Evolutionary conservation across 2,113 vertebrate genomes (phyloP).

Genomic region (Salvator merianae): DNA sequence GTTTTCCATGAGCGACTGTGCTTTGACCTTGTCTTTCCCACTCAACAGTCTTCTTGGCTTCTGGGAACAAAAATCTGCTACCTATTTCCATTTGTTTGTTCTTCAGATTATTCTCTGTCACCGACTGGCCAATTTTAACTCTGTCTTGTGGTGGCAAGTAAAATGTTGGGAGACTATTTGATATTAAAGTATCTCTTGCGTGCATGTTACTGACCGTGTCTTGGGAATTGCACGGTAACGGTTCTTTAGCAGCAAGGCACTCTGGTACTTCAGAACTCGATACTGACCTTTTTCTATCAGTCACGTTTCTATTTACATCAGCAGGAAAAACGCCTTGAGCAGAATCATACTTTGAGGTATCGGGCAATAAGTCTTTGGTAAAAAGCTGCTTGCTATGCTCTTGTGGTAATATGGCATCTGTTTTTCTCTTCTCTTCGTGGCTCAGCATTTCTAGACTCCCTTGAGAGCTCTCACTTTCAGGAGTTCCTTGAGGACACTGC

Average conservation of each 20-base stretch:
- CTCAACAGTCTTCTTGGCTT: constrained; percentile 29
- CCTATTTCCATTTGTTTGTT: constrained; percentile 62
- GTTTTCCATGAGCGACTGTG: constrained; percentile 37
- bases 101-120: constrained; percentile 62
- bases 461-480: constrained; percentile 92
- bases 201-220: constrained; percentile 51
- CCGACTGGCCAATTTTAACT: constrained; percentile 51
- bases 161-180: constrained; percentile 88
- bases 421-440: constrained; percentile 80
- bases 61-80: constrained; percentile 29
- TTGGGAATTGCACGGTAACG: constrained; percentile 4
- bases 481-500: constrained; percentile 85
- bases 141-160: constrained; percentile 82
- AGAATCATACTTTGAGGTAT: constrained; percentile 54
- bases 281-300: constrained; percentile 2
- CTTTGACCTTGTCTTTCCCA: not conserved
- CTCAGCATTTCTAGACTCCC: constrained; percentile 90
- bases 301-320: constrained; percentile 45
- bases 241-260: constrained; percentile 51
- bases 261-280: constrained; percentile 53
- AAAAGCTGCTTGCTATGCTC: constrained; percentile 56
- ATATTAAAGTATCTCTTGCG: constrained; percentile 68
- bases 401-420: constrained; percentile 55
- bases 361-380: constrained; percentile 43
- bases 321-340: constrained; percentile 61